Percentiles rank a stretch among this genome's conserved stretches.
Conservation (phyloP, 2,113 vertebrate species). For the Paramisgurnus dabryanus region DNA sequence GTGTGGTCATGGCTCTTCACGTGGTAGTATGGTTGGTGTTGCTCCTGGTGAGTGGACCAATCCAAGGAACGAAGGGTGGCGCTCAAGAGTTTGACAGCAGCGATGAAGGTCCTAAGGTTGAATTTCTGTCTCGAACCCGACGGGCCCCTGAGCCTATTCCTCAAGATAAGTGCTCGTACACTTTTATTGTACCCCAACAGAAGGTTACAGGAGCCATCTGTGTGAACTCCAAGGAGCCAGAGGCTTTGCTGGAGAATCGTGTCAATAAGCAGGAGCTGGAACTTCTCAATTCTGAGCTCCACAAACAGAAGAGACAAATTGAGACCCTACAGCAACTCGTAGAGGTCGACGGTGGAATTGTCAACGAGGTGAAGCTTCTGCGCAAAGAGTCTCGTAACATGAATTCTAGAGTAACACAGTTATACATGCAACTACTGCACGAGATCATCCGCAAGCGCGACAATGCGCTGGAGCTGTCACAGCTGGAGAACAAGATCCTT, state of each 20-base stretch:
- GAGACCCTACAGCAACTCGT: conserved; percentile 96
- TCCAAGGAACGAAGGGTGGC: conserved; percentile 34
- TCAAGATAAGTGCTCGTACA: conserved; percentile 94
- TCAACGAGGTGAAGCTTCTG: conserved; percentile 95
- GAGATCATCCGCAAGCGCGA: conserved; percentile 98
- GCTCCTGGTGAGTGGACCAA: conserved; percentile 70
- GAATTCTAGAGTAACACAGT: conserved; percentile 96
- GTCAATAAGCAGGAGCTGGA: conserved; percentile 95
- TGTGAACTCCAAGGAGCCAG: conserved; percentile 93
- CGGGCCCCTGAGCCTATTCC: conserved; percentile 74
- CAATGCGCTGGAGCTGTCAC: conserved; percentile 92
- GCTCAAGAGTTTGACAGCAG: conserved; percentile 78
- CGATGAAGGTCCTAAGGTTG: conserved; percentile 74
- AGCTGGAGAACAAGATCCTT: conserved; percentile 93
- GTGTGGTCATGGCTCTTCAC: conserved; percentile 69
- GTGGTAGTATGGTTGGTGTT: conserved; percentile 74
- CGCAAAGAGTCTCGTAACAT: conserved; percentile 98
- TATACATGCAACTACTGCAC: conserved; percentile 98
- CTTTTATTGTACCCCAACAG: conserved; percentile 96
- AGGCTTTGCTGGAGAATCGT: conserved; percentile 86
- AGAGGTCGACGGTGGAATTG: conserved; percentile 95
- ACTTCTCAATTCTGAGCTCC: conserved; percentile 90
- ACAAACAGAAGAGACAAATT: conserved; percentile 97
- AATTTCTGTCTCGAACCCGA: conserved; percentile 86
- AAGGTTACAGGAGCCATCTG: conserved; percentile 97